A percentile compares a stretch with the other conserved stretches of the same genome.
Evolutionary conservation across 2,888 invertebrate species (phyloP).

Genomic region (Xylophagus ater): DNA sequence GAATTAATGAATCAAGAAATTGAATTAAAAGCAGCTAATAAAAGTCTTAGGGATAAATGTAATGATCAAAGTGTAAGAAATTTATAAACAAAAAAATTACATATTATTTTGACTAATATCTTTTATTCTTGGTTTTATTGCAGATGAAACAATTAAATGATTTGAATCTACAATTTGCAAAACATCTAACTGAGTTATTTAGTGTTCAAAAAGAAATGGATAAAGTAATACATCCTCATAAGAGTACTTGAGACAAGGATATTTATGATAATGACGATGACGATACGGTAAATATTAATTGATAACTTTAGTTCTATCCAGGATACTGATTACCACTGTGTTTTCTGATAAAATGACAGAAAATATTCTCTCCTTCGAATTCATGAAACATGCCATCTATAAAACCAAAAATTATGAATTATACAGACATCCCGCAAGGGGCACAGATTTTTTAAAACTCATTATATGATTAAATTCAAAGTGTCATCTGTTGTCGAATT

Average conservation of each 20-base stretch:
- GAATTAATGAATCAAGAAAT: constrained; percentile 75
- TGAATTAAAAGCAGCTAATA: constrained; percentile 53
- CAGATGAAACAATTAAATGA: constrained; percentile 36
- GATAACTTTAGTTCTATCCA: too few species aligned
- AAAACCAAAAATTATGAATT: too few species aligned
- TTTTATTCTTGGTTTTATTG: neutral
- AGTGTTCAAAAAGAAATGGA: constrained; percentile 40
- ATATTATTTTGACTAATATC: neutral
- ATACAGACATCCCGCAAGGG: too few species aligned
- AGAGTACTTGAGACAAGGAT: constrained; percentile 40
- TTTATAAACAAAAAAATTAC: neutral
- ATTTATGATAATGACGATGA: constrained; percentile 24
- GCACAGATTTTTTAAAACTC: too few species aligned
- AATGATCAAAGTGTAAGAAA: constrained; percentile 64
- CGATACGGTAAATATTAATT: constrained; percentile 25
- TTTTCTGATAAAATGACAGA: too few species aligned
- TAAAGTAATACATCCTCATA: constrained; percentile 34
- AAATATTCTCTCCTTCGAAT: too few species aligned
- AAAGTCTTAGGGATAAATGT: constrained; percentile 35
- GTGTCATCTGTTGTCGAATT: too few species aligned
- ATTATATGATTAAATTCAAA: too few species aligned
- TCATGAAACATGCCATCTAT: too few species aligned
- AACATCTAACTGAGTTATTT: constrained; percentile 34
- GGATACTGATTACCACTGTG: too few species aligned
- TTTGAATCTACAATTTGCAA: constrained; percentile 34